phyloP scores from a whole-genome alignment of 2,888 invertebrate genomes.

The Scrobipalpa atriplicella region DNA sequence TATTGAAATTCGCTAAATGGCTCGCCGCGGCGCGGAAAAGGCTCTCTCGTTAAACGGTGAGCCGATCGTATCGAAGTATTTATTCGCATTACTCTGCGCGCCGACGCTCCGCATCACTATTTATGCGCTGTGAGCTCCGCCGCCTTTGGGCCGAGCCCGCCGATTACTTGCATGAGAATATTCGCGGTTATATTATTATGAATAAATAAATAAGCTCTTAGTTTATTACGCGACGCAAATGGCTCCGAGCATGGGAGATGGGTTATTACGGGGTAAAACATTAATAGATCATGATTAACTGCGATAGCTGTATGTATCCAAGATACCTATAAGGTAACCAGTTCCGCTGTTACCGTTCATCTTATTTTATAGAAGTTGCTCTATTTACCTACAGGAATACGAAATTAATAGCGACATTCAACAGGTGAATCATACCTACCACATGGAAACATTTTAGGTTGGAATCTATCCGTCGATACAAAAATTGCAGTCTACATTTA shows the following conservation, averaged over 20 bases:
- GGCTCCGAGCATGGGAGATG: conserved; percentile 41
- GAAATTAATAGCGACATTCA: background rate
- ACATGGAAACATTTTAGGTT: background rate
- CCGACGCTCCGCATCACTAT: conserved; percentile 68
- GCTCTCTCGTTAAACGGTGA: conserved; percentile 80
- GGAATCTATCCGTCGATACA: too few relatives aligned
- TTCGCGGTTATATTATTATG: conserved; percentile 56
- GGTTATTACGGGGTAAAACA: conserved; percentile 41
- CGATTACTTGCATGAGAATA: conserved; percentile 56
- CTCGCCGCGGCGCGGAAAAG: conserved; percentile 81
- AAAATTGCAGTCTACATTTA: too few relatives aligned
- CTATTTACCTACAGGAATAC: background rate
- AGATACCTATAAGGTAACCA: conserved; percentile 8
- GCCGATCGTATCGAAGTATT: conserved; percentile 78
- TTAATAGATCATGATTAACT: conserved; percentile 43
- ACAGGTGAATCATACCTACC: conserved; percentile 2
- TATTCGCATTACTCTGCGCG: conserved; percentile 71
- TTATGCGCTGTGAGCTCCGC: conserved; percentile 62
- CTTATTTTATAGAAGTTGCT: background rate
- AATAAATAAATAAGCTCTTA: conserved; percentile 57
- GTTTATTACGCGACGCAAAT: conserved; percentile 53
- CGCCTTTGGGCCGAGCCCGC: conserved; percentile 47
- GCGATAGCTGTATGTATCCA: conserved; percentile 31
- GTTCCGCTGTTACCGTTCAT: conserved; percentile 13
- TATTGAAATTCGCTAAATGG: conserved; percentile 83